Evolutionary conservation across 2,113 vertebrate species (phyloP).

Genomic region (Elanoides forficatus): DNA sequence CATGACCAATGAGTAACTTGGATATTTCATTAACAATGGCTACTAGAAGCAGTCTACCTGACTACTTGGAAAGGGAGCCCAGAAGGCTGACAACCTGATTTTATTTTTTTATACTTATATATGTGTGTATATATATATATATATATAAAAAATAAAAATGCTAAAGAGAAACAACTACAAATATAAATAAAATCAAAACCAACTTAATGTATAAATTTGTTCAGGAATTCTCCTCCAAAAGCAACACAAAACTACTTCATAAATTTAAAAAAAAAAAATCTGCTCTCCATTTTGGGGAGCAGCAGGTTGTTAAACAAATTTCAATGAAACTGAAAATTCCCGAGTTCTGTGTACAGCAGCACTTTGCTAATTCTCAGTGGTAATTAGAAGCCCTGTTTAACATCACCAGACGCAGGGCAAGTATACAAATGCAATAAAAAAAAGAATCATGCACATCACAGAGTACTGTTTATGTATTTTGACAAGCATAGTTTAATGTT

Average conservation of each 20-base stretch:
- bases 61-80: not conserved
- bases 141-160: not conserved
- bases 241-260: not conserved
- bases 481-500: not conserved
- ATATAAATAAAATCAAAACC: not conserved
- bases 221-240: not conserved
- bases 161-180: not conserved
- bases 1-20: not conserved
- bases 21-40: not conserved
- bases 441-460: not conserved
- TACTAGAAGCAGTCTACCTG: not conserved
- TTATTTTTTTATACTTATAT: not conserved
- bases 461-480: not conserved
- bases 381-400: slow-evolving; percentile 1
- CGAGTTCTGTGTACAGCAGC: not conserved
- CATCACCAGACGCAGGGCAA: slow-evolving; percentile 4
- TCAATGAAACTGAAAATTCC: not conserved
- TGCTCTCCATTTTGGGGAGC: not conserved
- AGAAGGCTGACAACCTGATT: not conserved
- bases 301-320: not conserved
- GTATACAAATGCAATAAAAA: not conserved
- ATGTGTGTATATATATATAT: too few relatives aligned
- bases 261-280: not conserved
- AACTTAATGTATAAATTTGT: not conserved
- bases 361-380: not conserved